A percentile compares a stretch with the other conserved stretches of the same genome.
Evolutionary conservation across 2,888 invertebrate species (phyloP).

Genomic region (Diachrysia chrysitis): DNA sequence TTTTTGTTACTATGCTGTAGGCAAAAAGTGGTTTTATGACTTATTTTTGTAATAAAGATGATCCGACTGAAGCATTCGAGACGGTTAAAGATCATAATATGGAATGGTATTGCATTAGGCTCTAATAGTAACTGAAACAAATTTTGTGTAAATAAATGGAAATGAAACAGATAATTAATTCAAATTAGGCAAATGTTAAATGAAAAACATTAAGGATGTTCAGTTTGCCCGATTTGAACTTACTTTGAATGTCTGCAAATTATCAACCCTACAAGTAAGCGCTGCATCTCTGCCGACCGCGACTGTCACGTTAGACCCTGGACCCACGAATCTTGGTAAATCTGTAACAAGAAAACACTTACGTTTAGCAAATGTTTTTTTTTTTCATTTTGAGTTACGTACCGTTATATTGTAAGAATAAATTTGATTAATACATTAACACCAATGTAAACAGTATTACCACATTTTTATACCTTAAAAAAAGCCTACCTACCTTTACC

Average conservation of each 20-base stretch:
- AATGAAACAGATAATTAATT: too few relatives aligned
- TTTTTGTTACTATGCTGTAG: conserved; percentile 7
- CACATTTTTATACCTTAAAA: too few relatives aligned
- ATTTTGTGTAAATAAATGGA: too few relatives aligned
- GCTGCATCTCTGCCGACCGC: conserved; percentile 91
- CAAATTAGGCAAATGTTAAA: too few relatives aligned
- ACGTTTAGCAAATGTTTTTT: background rate
- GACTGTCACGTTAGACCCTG: conserved; percentile 91
- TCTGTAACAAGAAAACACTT: conserved; percentile 83
- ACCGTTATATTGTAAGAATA: too few relatives aligned
- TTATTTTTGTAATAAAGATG: too few relatives aligned
- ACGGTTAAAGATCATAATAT: background rate
- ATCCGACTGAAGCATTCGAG: background rate
- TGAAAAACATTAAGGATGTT: too few relatives aligned
- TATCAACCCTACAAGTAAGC: conserved; percentile 91
- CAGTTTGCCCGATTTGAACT: conserved; percentile 29
- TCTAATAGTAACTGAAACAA: background rate
- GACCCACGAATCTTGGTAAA: conserved; percentile 91
- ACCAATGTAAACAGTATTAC: too few relatives aligned
- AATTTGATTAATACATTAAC: too few relatives aligned
- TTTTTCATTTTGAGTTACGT: too few relatives aligned
- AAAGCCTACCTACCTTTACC: too few relatives aligned
- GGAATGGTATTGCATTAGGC: too few relatives aligned
- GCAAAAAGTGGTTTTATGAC: background rate
- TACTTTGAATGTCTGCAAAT: conserved; percentile 92